Conservation (phyloP, 2,888 invertebrate genomes). For the Hirtodrosophila alboralis region DNA sequence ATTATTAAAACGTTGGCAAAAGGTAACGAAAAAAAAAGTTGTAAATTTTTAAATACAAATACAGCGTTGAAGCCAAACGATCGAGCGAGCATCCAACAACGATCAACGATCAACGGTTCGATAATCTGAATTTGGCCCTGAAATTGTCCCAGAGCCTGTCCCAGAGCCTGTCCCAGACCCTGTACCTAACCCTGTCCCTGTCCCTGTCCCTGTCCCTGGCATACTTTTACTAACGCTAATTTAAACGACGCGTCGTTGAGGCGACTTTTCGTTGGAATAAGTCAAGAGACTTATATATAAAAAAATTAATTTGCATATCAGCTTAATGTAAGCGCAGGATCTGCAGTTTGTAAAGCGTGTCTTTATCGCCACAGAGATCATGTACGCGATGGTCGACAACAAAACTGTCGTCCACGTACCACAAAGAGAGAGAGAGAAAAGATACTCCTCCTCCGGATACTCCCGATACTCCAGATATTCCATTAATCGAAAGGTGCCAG, state of each 20-base stretch:
- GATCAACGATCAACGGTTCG: conserved; percentile 50
- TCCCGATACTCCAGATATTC: too few species aligned
- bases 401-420: conserved; percentile 68
- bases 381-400: conserved; percentile 61
- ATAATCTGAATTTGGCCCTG: conserved; percentile 54
- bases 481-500: too few species aligned
- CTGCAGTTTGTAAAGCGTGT: conserved; percentile 67
- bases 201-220: conserved; percentile 58
- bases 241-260: conserved; percentile 62
- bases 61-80: conserved; percentile 23
- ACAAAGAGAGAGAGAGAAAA: not conserved
- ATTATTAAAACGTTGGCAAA: conserved; percentile 74
- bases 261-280: conserved; percentile 63
- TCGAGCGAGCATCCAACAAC: not conserved
- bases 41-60: conserved; percentile 79
- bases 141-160: conserved; percentile 9
- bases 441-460: too few species aligned
- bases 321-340: conserved; percentile 73
- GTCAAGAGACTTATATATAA: too few species aligned
- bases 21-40: conserved; percentile 60
- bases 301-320: conserved; percentile 79
- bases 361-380: conserved; percentile 64
- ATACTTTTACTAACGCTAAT: conserved; percentile 77
- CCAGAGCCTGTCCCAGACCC: conserved; percentile 14
- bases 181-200: conserved; percentile 4